These are phyloP conservation scores for Drosophila guanche DNA, from an alignment of 1,140 invertebrate species.

Conservation along the genomic window DNA sequence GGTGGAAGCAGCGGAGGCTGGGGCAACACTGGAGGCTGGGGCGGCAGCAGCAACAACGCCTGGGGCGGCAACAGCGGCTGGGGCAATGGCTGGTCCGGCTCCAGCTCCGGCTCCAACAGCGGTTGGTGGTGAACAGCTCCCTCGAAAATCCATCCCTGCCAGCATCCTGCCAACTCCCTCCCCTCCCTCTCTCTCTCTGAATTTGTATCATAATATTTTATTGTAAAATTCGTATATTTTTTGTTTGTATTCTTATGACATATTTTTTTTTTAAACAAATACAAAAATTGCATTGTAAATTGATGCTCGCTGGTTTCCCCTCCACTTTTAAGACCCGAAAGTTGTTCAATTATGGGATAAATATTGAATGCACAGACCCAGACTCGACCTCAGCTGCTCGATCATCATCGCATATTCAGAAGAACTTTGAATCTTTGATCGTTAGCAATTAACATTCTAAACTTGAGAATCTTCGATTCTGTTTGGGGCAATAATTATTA, in stretches of 20 bases:
- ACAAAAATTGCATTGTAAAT: conserved; percentile 10
- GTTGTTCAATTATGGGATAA: too few relatives aligned
- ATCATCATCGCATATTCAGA: conserved; percentile 22
- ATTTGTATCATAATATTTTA: conserved; percentile 23
- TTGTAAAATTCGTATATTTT: background rate
- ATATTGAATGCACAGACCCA: too few relatives aligned
- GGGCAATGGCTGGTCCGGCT: conserved; percentile 51
- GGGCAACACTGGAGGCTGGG: background rate
- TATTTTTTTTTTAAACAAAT: conserved; percentile 24
- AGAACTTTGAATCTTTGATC: conserved; percentile 55
- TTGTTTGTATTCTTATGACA: conserved; percentile 6
- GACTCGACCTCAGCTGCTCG: background rate
- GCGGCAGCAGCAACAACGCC: conserved; percentile 21
- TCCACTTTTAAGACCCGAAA: too few relatives aligned
- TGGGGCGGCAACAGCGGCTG: conserved; percentile 40
- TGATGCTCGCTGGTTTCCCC: too few relatives aligned
- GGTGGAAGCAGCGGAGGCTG: conserved; percentile 8
- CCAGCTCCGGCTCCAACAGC: conserved; percentile 40
- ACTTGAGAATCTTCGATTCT: conserved; percentile 7
- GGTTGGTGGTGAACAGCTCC: conserved; percentile 46
- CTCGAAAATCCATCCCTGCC: background rate
- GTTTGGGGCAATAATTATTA: conserved; percentile 50
- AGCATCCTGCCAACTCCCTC: background rate
- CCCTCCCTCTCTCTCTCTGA: background rate
- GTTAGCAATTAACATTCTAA: conserved; percentile 63